phyloP scores from a whole-genome alignment of 2,888 invertebrate species.

The Drosophila dives region DNA sequence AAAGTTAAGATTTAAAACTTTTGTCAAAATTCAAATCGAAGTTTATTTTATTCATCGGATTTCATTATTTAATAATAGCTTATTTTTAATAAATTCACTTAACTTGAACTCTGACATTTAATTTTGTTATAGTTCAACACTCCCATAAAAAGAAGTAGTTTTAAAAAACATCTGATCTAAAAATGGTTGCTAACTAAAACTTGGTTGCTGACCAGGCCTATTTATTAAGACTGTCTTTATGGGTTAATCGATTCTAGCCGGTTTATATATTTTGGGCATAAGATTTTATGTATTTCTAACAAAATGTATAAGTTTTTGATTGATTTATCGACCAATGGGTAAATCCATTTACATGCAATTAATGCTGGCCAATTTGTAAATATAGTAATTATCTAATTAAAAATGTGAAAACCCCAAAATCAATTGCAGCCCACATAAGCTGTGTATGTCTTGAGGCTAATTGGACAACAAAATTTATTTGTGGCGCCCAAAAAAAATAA shows the following conservation, averaged over 20 bases:
- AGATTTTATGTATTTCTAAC: not conserved
- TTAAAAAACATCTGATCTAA: not conserved
- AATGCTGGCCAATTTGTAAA: not conserved
- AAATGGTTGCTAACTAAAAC: not conserved
- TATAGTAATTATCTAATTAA: slow-evolving; percentile 40
- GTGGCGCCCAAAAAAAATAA: slow-evolving; percentile 58
- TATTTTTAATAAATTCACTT: not conserved
- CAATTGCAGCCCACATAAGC: slow-evolving; percentile 35
- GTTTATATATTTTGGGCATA: not conserved
- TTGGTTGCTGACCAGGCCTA: not conserved
- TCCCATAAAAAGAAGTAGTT: not conserved
- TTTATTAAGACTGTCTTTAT: not conserved
- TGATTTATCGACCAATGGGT: slow-evolving; percentile 2
- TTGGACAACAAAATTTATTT: slow-evolving; percentile 74
- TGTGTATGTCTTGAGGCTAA: slow-evolving; percentile 52
- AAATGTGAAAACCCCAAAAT: slow-evolving; percentile 22
- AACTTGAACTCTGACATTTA: not conserved
- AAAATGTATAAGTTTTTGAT: not conserved
- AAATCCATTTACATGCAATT: slow-evolving; percentile 17
- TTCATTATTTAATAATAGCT: not conserved
- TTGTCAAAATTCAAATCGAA: not conserved
- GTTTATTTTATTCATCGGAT: not conserved
- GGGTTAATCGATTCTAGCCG: no score
- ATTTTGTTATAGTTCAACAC: not conserved
- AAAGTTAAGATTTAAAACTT: not conserved